Evolutionary conservation across 1,140 invertebrate species (phyloP), one percentile per base, ranked within the genome.

Genomic region (Nephila pilipes): DNA sequence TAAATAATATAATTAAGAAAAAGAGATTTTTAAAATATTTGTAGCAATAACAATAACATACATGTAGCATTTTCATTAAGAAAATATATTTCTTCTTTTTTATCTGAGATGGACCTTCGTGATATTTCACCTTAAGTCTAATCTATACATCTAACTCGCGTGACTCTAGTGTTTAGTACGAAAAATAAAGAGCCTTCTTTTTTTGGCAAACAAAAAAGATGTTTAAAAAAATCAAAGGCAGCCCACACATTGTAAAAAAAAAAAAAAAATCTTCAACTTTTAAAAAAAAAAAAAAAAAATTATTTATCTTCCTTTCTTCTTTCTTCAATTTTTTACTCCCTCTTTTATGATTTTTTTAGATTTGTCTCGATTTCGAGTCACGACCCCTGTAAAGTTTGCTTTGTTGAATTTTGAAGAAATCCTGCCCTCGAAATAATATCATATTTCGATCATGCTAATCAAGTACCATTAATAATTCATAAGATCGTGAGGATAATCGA

Each of bases 381-480:
- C 60, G 85, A 58, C 57, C 57, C 57, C 57, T 36, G 25, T 25
- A 46, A 46, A 46, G 46, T 46, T 65, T 32, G 85, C 60, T 89
- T 89, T 46, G 58, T 25, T 25, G 65, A 89, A 89, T 89, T 89
- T 89, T 57, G 87, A 89, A 89, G 79, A n/a, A 79, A 89, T 79
- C 87, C 87, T 65, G 32, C 36, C 54, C 55, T 55, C 38, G 65
- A 79, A 79, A 89, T 89, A 89, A 89, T 89, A 89, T 89, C 87
- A 79, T 89, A 89, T 46, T 65, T 38, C 65, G 87, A 89, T 89
- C 87, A 89, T 75, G 87, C 63, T 89, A 89, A 89, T 89, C 63
- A 54, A 89, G 65, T 25, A 18, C 79, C 87, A 89, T 89, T 89
- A 89, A 89, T 75, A 54, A 89, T 89, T 89, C 87, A 89, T 89